Evolutionary conservation across 2,888 invertebrate genomes (phyloP).

Genomic region (Idaea dimidiata): DNA sequence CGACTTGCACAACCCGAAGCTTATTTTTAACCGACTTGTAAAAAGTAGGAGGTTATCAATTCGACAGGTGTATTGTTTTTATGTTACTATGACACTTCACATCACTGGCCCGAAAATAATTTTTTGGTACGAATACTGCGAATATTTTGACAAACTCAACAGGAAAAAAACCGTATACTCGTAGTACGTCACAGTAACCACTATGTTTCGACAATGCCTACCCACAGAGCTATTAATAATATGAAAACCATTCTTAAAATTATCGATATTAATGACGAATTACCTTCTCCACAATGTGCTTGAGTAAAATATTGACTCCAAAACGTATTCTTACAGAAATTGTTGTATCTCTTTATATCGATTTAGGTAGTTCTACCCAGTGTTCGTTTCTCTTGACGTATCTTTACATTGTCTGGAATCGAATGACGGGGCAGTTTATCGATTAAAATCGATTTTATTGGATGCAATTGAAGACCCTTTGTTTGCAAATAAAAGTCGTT

Average conservation of each 20-base stretch:
- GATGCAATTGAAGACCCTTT: slow-evolving; percentile 63
- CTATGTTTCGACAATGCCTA: slow-evolving; percentile 59
- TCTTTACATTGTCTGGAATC: slow-evolving; percentile 57
- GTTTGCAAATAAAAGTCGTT: slow-evolving; percentile 60
- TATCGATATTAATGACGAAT: slow-evolving; percentile 41
- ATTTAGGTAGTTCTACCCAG: not conserved
- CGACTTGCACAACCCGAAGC: too few relatives aligned
- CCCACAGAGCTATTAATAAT: slow-evolving; percentile 50
- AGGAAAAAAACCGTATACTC: too few relatives aligned
- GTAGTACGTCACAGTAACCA: slow-evolving; percentile 28
- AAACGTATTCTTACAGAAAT: not conserved
- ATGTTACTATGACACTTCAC: too few relatives aligned
- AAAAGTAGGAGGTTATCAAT: too few relatives aligned
- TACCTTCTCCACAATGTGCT: slow-evolving; percentile 22
- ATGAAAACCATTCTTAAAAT: slow-evolving; percentile 33
- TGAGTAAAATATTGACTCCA: slow-evolving; percentile 29
- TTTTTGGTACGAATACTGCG: too few relatives aligned
- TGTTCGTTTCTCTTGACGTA: slow-evolving; percentile 50
- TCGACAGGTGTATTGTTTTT: too few relatives aligned
- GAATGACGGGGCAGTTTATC: slow-evolving; percentile 57
- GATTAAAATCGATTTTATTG: slow-evolving; percentile 68
- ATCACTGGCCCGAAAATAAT: too few relatives aligned
- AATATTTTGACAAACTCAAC: slow-evolving; percentile 5
- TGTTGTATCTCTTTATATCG: not conserved
- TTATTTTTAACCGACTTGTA: too few relatives aligned